Evolutionary conservation across 2,888 invertebrate genomes (phyloP).

Genomic region (Caenorhabditis sp.): DNA sequence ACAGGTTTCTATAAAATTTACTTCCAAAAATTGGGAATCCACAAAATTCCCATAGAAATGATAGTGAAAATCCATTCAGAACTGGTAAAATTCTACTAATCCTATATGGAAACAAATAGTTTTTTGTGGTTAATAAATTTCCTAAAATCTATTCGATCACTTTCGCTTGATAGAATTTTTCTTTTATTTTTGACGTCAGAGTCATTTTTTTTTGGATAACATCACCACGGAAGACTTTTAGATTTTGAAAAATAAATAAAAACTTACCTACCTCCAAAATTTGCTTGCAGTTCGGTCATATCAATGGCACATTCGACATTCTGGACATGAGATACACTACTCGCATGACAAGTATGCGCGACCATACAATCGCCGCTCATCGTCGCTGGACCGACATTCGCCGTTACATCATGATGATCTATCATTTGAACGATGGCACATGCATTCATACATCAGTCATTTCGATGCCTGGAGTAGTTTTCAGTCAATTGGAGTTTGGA

Average conservation of each 20-base stretch:
- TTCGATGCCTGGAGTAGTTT: slow-evolving; percentile 79
- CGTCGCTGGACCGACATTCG: slow-evolving; percentile 63
- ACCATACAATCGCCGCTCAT: slow-evolving; percentile 81
- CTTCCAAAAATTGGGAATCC: no score
- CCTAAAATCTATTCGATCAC: no score
- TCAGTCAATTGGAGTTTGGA: slow-evolving; percentile 76
- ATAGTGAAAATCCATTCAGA: no score
- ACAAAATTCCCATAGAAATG: no score
- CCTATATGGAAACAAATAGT: no score
- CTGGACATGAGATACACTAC: slow-evolving; percentile 19
- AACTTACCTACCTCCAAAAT: no score
- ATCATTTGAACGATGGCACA: slow-evolving; percentile 80
- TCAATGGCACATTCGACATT: slow-evolving; percentile 49
- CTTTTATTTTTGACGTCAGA: neutral
- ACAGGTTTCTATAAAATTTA: no score
- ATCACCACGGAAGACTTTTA: no score
- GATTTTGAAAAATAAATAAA: no score
- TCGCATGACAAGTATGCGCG: slow-evolving; percentile 79
- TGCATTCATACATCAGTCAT: slow-evolving; percentile 80
- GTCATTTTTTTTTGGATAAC: neutral
- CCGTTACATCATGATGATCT: slow-evolving; percentile 79
- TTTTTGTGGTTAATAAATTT: no score
- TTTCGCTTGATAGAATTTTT: no score
- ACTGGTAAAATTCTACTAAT: no score
- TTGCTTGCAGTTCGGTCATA: slow-evolving; percentile 57